Evolutionary conservation across 1,140 invertebrate species (phyloP), one percentile per base, ranked within the genome.

Genomic region (Sycobia sp.): DNA sequence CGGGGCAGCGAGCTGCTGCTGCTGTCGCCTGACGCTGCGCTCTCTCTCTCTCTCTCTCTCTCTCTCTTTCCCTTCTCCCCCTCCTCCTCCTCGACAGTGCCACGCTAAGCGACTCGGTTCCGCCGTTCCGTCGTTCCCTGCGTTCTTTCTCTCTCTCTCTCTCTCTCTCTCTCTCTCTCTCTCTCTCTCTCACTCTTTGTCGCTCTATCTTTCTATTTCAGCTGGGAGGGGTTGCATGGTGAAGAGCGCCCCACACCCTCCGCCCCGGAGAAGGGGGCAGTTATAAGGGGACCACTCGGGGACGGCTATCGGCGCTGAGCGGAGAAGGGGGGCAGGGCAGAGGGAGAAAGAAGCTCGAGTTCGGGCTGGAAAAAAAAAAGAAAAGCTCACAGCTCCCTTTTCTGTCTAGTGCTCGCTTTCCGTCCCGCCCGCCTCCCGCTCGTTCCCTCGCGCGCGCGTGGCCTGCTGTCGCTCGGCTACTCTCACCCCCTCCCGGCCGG

Each of bases 281-380:
- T n/a, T n/a, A n/a, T n/a, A n/a, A n/a, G 23, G 67, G 65, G 32
- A 32, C 49, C 49, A 51, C 36, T 51, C 34, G 51, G 51, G 66
- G 65, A 67, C 66, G 73, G 70, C 69, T 74, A 72, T 69, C 67
- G 63, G 14, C 54, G 29, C n/a, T 2, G 23, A 14, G 51, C 16
- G 27, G 27, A 32, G 18, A 38, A 39, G 66, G 49, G 62, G 71
- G 69, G 59, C 32, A 32, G 43, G 51, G 32, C 2, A 20, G 50
- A 44, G 41, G 20, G 32, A 49, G 23, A 38, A 50, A 53, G 22
- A 11, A 11, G 47, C 23, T 11, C 23, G 16, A 5, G 25, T 16
- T 32, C 25, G 67, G n/a, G n/a, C n/a, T n/a, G n/a, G n/a, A n/a
- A n/a, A n/a, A n/a, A n/a, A 71, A 69, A 73, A 74, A 69, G 68